Percentiles rank a stretch among this genome's conserved stretches.
phyloP scores from a whole-genome alignment of 2,113 vertebrate species.

The Menura novaehollandiae region DNA sequence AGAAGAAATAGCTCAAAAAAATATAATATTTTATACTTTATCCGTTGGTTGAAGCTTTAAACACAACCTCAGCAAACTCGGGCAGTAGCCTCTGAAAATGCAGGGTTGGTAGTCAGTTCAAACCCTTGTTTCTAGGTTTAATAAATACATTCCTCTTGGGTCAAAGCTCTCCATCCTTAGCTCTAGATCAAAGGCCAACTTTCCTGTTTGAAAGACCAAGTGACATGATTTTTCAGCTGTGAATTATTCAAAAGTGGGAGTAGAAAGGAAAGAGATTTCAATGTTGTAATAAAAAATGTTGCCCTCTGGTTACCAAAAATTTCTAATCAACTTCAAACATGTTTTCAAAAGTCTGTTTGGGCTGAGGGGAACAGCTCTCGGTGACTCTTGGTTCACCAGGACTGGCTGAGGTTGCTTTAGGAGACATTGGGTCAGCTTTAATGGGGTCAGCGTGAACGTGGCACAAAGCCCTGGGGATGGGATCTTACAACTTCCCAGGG shows the following conservation, averaged over 20 bases:
- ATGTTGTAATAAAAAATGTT: neutral
- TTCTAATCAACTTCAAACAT: neutral
- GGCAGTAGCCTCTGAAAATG: neutral
- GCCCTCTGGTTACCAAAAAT: neutral
- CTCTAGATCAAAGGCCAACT: neutral
- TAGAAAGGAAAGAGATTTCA: neutral
- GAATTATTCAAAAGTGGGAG: neutral
- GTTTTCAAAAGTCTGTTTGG: neutral
- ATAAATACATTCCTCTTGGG: neutral
- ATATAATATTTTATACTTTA: neutral
- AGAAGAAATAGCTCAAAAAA: neutral
- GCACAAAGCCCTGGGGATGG: neutral
- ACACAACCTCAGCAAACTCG: neutral
- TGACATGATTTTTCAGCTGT: neutral
- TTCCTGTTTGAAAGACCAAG: neutral
- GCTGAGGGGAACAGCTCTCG: neutral
- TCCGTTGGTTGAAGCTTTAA: neutral
- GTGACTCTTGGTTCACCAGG: accelerated
- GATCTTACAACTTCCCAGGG: neutral
- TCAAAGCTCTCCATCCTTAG: neutral
- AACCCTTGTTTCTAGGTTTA: neutral
- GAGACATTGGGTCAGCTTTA: neutral
- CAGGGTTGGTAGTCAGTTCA: neutral
- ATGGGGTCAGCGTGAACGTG: accelerated
- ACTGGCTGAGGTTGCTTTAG: neutral